Percentiles rank a stretch among this genome's conserved stretches.
phyloP scores from a whole-genome alignment of 2,113 vertebrate species.

The Telmatochromis sp. region DNA sequence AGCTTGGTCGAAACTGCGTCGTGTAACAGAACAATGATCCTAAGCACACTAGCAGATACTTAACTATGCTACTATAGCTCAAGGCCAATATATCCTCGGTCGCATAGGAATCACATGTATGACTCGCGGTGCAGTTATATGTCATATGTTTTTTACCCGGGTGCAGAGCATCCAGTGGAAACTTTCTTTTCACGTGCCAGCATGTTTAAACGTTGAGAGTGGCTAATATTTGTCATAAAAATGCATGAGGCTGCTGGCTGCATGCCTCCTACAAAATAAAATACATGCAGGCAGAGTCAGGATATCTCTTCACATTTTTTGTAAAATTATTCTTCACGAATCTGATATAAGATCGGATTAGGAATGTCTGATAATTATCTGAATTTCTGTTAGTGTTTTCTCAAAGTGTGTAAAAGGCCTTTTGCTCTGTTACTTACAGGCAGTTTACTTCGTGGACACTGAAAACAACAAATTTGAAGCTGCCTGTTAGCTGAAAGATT shows the following conservation, averaged over 20 bases:
- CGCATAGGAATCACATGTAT: neutral
- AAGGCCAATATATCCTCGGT: neutral
- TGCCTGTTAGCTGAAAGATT: neutral
- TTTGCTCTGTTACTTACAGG: neutral
- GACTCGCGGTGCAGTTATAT: neutral
- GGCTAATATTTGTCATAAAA: neutral
- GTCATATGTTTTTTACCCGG: fast-evolving
- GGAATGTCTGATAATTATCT: neutral
- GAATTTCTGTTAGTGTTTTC: neutral
- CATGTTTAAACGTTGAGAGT: neutral
- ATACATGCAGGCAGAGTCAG: neutral
- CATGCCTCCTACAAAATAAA: neutral
- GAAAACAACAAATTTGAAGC: neutral
- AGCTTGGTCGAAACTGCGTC: neutral
- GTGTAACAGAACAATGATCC: neutral
- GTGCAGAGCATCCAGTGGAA: neutral
- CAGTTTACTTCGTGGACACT: neutral
- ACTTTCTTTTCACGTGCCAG: neutral
- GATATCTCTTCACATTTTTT: neutral
- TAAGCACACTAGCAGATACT: neutral
- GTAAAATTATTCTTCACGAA: neutral
- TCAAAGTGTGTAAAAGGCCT: neutral
- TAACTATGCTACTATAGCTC: neutral
- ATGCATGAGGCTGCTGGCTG: neutral
- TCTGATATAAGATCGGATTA: neutral